Evolutionary conservation across 2,888 invertebrate genomes (phyloP).

Genomic region (Mythimna vitellina): DNA sequence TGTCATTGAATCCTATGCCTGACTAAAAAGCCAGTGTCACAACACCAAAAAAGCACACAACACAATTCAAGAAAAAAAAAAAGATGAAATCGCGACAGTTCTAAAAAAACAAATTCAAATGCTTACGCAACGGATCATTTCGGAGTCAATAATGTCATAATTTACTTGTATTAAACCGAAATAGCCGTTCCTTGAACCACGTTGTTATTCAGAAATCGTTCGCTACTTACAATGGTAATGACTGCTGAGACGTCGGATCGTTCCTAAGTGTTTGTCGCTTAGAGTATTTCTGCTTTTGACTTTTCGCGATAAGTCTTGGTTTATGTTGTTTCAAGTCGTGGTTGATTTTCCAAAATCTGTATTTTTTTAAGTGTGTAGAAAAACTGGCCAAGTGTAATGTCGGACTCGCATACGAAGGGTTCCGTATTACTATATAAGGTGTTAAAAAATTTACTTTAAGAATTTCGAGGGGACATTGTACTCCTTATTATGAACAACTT

Average conservation of each 20-base stretch:
- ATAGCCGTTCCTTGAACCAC: conserved; percentile 79
- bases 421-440: too few relatives aligned
- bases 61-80: neutral
- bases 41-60: neutral
- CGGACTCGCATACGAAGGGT: too few relatives aligned
- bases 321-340: too few relatives aligned
- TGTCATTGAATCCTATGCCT: too few relatives aligned
- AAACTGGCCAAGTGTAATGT: too few relatives aligned
- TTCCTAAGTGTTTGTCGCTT: conserved; percentile 4
- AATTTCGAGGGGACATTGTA: too few relatives aligned
- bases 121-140: conserved; percentile 56
- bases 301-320: conserved; percentile 7
- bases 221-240: conserved; percentile 65
- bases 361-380: too few relatives aligned
- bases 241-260: conserved; percentile 28
- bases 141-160: conserved; percentile 67
- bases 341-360: too few relatives aligned
- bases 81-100: conserved; percentile 1
- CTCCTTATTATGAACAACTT: too few relatives aligned
- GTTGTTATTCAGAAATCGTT: conserved; percentile 65
- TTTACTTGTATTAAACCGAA: conserved; percentile 75
- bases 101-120: conserved; percentile 45
- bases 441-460: too few relatives aligned
- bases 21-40: too few relatives aligned
- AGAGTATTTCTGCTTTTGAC: conserved; percentile 14